phyloP scores from a whole-genome alignment of 2,113 vertebrate genomes.

The Chaetops frenatus region DNA sequence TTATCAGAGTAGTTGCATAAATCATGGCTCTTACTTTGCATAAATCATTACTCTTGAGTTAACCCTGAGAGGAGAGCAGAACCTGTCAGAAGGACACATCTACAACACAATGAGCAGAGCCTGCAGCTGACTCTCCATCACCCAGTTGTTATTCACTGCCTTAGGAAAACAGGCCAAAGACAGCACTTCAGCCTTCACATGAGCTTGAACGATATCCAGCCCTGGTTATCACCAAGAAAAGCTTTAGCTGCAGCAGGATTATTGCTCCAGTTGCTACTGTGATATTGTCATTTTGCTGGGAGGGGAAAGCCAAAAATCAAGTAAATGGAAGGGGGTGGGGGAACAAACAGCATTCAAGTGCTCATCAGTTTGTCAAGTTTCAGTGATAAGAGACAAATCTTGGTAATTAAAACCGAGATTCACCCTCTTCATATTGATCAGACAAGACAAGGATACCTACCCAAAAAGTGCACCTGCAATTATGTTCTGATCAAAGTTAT shows the following conservation, averaged over 20 bases:
- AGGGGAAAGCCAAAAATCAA: neutral
- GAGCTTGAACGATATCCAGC: neutral
- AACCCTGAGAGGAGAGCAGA: neutral
- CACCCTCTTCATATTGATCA: neutral
- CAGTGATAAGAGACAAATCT: neutral
- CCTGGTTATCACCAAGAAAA: neutral
- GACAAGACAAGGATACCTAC: neutral
- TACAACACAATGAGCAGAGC: neutral
- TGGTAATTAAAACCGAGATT: neutral
- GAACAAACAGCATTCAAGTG: neutral
- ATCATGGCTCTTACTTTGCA: neutral
- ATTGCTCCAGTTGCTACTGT: neutral
- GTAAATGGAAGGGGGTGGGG: neutral
- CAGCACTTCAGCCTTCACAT: neutral
- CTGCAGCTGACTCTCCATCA: neutral
- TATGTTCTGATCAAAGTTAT: neutral
- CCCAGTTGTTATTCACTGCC: neutral
- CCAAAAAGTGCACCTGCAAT: neutral
- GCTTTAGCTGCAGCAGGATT: neutral
- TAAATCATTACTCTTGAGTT: neutral
- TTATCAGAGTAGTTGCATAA: neutral
- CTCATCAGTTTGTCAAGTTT: neutral
- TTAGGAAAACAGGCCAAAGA: neutral
- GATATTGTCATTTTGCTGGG: neutral
- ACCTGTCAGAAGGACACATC: neutral